Evolutionary conservation across 2,797 vertebrate genomes (phyloP).

Genomic region (Thamnophis elegans): DNA sequence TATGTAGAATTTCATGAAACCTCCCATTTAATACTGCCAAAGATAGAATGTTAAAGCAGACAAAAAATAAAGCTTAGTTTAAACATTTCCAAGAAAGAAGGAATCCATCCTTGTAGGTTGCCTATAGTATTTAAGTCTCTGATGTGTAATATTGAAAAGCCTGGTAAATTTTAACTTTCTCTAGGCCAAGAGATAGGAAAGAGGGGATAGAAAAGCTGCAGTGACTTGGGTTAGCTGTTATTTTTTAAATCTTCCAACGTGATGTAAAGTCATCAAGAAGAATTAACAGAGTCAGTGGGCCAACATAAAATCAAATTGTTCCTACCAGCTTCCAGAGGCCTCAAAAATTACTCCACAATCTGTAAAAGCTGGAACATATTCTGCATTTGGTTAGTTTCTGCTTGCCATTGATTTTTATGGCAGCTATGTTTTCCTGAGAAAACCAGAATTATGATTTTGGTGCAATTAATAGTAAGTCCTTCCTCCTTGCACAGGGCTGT

Average conservation of each 20-base stretch:
- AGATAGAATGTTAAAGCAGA: not conserved
- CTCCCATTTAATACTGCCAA: not conserved
- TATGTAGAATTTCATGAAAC: not conserved
- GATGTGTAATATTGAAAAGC: not conserved
- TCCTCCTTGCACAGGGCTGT: not conserved
- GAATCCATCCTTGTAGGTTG: not conserved
- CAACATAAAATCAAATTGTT: not conserved
- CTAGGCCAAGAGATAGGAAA: not conserved
- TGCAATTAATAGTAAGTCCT: not conserved
- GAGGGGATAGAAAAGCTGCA: not conserved
- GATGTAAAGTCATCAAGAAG: not conserved
- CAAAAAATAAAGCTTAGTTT: not conserved
- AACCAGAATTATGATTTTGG: not conserved
- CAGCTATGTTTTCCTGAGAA: not conserved
- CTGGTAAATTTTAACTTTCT: not conserved
- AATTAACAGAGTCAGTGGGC: not conserved
- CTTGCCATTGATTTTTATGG: not conserved
- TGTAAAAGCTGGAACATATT: not conserved
- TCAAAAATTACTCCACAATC: not conserved
- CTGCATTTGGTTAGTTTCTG: not conserved
- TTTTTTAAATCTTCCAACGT: not conserved
- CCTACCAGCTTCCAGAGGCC: not conserved
- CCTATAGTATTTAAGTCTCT: not conserved
- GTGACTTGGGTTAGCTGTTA: not conserved
- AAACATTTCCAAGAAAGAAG: not conserved